phyloP scores from a whole-genome alignment of 2,888 invertebrate species.

The Lepidocyrtinus sp. region DNA sequence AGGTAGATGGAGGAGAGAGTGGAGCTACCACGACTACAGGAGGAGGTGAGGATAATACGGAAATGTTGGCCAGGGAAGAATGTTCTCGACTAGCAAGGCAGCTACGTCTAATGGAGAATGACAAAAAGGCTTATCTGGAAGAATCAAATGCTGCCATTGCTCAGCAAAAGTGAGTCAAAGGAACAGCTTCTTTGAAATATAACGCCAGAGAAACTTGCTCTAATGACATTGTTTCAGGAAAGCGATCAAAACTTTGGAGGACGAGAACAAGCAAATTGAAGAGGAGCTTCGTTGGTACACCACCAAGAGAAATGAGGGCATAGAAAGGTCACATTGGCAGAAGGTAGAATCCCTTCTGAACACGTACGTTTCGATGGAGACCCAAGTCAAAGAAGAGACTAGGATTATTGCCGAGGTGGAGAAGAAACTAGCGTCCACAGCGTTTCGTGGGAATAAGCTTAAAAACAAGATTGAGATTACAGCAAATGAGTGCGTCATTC shows the following conservation, averaged over 20 bases:
- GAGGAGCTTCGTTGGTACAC: constrained; percentile 62
- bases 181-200: background rate
- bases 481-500: background rate
- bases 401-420: constrained; percentile 60
- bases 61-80: constrained; percentile 65
- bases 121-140: constrained; percentile 68
- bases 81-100: constrained; percentile 63
- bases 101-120: constrained; percentile 69
- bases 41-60: constrained; percentile 64
- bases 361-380: constrained; percentile 55
- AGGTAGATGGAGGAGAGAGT: constrained; percentile 30
- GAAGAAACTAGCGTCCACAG: constrained; percentile 71
- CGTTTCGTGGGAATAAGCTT: constrained; percentile 71
- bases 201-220: background rate
- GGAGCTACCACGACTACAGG: constrained; percentile 28
- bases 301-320: constrained; percentile 53
- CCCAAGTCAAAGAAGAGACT: constrained; percentile 58
- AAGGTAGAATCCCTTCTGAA: constrained; percentile 71
- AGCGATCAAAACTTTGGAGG: constrained; percentile 57
- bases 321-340: constrained; percentile 53
- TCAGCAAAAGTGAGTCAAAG: constrained; percentile 64
- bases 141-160: constrained; percentile 66
- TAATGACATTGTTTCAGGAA: constrained; percentile 46
- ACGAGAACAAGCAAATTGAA: constrained; percentile 65
- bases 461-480: constrained; percentile 72